Evolutionary conservation across 2,797 vertebrate genomes (phyloP).

Genomic region (Acanthiza pusilla): DNA sequence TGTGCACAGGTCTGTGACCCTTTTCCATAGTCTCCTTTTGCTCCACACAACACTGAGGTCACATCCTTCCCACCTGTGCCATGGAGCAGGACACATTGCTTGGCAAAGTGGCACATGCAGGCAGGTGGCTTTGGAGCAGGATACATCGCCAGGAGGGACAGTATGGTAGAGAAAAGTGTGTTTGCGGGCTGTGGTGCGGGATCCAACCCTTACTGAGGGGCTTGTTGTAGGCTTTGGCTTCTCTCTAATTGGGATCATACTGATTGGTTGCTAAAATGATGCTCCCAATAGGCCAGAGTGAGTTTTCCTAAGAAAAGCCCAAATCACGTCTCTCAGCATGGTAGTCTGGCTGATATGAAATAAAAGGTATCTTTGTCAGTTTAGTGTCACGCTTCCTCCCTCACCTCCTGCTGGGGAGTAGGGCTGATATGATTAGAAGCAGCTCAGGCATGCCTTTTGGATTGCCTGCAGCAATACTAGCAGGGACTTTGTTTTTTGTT

Average conservation of each 20-base stretch:
- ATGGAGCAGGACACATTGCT: accelerated
- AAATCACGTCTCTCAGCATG: slow-evolving; percentile 25
- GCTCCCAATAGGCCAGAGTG: background rate
- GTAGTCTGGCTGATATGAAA: slow-evolving; percentile 32
- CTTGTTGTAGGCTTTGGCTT: background rate
- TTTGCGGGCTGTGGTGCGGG: background rate
- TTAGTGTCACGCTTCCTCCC: slow-evolving; percentile 27
- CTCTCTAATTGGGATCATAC: slow-evolving; percentile 22
- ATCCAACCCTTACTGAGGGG: background rate
- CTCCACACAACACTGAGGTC: accelerated
- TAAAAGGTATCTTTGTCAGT: slow-evolving; percentile 52
- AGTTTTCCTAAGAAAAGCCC: background rate
- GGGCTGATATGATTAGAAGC: slow-evolving; percentile 49
- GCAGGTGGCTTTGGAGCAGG: background rate
- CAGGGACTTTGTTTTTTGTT: slow-evolving; percentile 20
- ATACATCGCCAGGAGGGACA: background rate
- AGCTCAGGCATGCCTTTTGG: slow-evolving; percentile 46
- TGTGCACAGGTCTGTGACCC: background rate
- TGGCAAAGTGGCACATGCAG: accelerated
- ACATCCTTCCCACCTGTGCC: accelerated
- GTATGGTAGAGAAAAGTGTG: background rate
- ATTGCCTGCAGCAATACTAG: slow-evolving; percentile 39
- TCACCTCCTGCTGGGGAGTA: slow-evolving; percentile 31
- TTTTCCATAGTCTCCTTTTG: background rate
- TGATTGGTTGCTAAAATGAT: background rate